Base-by-base conservation (phyloP, 2,113 vertebrate genomes). In the Neotragus moschatus region DNA sequence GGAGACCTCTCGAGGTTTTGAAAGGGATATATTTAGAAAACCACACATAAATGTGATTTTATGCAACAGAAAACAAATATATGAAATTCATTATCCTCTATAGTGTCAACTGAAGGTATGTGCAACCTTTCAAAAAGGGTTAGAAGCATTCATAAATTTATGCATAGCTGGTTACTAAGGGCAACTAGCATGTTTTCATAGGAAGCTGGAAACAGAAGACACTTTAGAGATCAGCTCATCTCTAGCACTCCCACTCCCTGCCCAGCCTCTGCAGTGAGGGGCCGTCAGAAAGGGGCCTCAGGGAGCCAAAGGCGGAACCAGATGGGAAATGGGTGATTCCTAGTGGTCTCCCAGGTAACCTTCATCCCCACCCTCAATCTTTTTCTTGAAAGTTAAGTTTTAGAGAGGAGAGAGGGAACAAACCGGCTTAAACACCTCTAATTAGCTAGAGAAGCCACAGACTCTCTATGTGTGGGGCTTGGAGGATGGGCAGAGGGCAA, bases 131-230 rank as follows among this genome's bases (percentile, higher is more conserved):
- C 82, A 33, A 75, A 96, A 97, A 96, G 92, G 73, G 94, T 93
- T 97, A 97, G 84, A 94, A 77, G 58, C 75, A 85, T 97, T 98
- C 87, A 97, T 98, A 97, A 96, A 98, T 97, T 96, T 96, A 96
- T 96, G 95, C 96, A 94, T 85, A 90, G n/a, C 96, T 96, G 95
- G 98, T 98, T 98, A 98, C 97, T 97, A 98, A 97, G 97, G 97
- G 98, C 95, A 98, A 98, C 97, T 85, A 91, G 75, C 58, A 96
- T 95, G 94, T 75, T 97, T 98, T 97, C 95, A 96, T 85, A 60
- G 94, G 75, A 94, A 97, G 25, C 86, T 81, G 51, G 84, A 96
- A 96, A 97, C 92, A 95, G 90, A 93, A 60, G 88, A 94, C 63
- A 63, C 87, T 92, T 91, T 63, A 85, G 87, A 90, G 90, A 97